These are phyloP conservation scores for Papilio xuthus DNA, from an alignment of 1,140 invertebrate genomes.

Conservation along the genomic window DNA sequence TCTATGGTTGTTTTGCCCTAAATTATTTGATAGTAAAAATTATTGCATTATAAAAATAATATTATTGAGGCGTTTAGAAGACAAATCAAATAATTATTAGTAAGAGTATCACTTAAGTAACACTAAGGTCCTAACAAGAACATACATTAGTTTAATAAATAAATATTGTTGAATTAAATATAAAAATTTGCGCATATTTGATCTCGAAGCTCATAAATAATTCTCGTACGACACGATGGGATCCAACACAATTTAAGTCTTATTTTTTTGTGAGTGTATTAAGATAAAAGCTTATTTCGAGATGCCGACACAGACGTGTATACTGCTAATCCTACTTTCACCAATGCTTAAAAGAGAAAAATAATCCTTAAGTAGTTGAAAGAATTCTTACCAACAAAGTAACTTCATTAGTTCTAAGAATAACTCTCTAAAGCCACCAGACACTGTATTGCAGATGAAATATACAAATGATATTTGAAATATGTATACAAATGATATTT, in stretches of 20 bases:
- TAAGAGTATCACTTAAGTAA: not conserved
- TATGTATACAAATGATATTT: no score
- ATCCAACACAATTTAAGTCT: slow-evolving; percentile 31
- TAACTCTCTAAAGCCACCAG: not conserved
- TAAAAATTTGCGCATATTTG: not conserved
- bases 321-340: not conserved
- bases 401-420: slow-evolving; percentile 2
- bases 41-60: no score
- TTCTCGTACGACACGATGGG: slow-evolving; percentile 7
- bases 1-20: no score
- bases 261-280: slow-evolving; percentile 20
- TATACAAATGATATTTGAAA: not conserved
- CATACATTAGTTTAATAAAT: not conserved
- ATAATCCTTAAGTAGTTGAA: slow-evolving; percentile 17
- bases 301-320: slow-evolving; percentile 6
- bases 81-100: not conserved
- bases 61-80: not conserved
- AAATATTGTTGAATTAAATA: not conserved
- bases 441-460: not conserved
- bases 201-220: slow-evolving; percentile 13
- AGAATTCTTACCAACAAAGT: not conserved
- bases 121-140: not conserved
- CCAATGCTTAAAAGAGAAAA: slow-evolving; percentile 20
- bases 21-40: no score
- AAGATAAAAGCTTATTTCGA: slow-evolving; percentile 20